phyloP scores from a whole-genome alignment of 1,140 invertebrate genomes.

The Drosophila pseudoobscura region DNA sequence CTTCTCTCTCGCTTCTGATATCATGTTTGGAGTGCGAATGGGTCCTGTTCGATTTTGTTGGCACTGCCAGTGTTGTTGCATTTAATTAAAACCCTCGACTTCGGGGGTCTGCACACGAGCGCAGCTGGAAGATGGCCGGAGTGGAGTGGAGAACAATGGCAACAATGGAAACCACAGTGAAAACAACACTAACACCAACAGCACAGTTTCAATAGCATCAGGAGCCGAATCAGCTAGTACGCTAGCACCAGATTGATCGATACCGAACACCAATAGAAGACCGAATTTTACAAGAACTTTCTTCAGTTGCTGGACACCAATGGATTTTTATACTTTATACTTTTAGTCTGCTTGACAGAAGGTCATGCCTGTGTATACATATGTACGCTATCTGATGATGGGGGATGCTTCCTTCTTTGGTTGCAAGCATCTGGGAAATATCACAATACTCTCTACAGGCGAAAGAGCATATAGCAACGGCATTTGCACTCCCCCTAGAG shows the following conservation, averaged over 20 bases:
- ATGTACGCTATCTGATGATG: no score
- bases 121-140: slow-evolving; percentile 9
- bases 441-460: no score
- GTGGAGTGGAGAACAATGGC: slow-evolving; percentile 32
- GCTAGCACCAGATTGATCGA: no score
- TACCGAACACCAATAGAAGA: no score
- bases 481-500: slow-evolving; percentile 30
- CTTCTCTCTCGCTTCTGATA: not conserved
- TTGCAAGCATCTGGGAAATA: no score
- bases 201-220: not conserved
- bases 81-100: slow-evolving; percentile 75
- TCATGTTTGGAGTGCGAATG: slow-evolving; percentile 19
- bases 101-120: slow-evolving; percentile 46
- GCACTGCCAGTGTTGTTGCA: slow-evolving; percentile 64
- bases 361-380: no score
- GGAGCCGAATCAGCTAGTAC: no score
- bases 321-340: no score
- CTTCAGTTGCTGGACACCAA: no score
- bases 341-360: no score
- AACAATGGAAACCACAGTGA: slow-evolving; percentile 46
- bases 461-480: slow-evolving; percentile 2
- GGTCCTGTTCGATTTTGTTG: slow-evolving; percentile 47
- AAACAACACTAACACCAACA: slow-evolving; percentile 13
- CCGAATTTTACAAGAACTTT: no score
- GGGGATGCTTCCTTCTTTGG: no score